Evolutionary conservation across 2,888 invertebrate species (phyloP).

Genomic region (Cactoblastis cactorum): DNA sequence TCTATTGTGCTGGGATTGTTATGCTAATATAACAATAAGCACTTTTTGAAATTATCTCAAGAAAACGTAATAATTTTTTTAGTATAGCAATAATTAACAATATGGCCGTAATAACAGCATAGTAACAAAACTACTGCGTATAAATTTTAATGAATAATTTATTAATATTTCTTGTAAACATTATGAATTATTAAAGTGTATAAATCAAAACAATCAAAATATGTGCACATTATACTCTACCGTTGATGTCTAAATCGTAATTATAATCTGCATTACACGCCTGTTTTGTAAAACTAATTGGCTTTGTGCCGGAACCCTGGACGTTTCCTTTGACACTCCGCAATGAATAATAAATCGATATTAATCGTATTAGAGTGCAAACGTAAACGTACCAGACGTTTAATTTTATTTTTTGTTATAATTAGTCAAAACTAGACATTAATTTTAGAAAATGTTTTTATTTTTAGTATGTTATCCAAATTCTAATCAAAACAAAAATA

Average conservation of each 20-base stretch:
- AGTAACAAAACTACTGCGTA: too few relatives aligned
- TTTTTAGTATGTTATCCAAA: too few relatives aligned
- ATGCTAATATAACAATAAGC: neutral
- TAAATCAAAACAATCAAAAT: neutral
- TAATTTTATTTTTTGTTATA: too few relatives aligned
- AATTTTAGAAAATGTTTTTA: too few relatives aligned
- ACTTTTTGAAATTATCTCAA: neutral
- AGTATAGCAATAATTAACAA: neutral
- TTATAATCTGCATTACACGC: slow-evolving; percentile 6
- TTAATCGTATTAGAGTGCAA: neutral
- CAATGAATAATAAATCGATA: slow-evolving; percentile 3
- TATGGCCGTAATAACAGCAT: too few relatives aligned
- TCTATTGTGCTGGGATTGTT: neutral
- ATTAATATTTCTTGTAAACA: too few relatives aligned
- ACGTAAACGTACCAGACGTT: too few relatives aligned
- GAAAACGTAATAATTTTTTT: neutral
- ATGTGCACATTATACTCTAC: neutral
- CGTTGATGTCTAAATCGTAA: slow-evolving; percentile 9
- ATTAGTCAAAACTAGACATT: too few relatives aligned
- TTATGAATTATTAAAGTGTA: too few relatives aligned
- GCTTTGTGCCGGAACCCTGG: slow-evolving; percentile 1
- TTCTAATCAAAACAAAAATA: too few relatives aligned
- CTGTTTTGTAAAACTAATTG: slow-evolving; percentile 6
- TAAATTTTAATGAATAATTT: too few relatives aligned
- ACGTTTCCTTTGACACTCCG: neutral